Evolutionary conservation across 2,113 vertebrate genomes (phyloP).

Genomic region (Scolopax mira): DNA sequence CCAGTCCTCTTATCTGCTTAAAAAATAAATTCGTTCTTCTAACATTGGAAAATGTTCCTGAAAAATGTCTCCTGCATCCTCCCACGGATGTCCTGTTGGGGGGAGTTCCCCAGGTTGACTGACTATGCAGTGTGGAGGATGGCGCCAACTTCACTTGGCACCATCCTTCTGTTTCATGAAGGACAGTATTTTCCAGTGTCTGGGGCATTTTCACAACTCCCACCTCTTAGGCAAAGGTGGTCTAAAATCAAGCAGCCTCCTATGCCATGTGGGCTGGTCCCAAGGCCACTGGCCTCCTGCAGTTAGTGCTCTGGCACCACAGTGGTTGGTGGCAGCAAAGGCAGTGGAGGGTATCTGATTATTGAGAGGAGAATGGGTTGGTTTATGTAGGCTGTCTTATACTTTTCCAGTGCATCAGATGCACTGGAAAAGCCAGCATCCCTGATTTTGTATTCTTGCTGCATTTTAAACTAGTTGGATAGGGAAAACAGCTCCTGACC

Average conservation of each 20-base stretch:
- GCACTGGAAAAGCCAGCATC: background rate
- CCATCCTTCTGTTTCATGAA: background rate
- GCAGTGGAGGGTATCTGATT: background rate
- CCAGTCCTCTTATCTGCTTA: background rate
- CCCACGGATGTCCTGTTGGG: background rate
- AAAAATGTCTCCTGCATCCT: background rate
- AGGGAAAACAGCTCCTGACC: background rate
- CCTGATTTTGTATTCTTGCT: background rate
- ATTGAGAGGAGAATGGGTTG: background rate
- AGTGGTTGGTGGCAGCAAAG: background rate
- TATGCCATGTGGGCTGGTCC: background rate
- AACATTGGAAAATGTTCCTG: background rate
- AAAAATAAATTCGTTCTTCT: background rate
- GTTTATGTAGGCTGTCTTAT: background rate
- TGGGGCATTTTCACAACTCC: background rate
- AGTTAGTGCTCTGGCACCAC: background rate
- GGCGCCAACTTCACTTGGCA: background rate
- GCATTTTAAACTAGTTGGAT: background rate
- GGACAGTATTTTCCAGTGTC: background rate
- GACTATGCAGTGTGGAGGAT: background rate
- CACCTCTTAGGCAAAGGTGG: background rate
- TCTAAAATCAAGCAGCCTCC: background rate
- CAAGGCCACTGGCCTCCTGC: background rate
- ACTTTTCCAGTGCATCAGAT: background rate
- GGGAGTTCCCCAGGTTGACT: background rate